phyloP scores from a whole-genome alignment of 1,140 invertebrate species.

The Rhopalosiphum maidis region DNA sequence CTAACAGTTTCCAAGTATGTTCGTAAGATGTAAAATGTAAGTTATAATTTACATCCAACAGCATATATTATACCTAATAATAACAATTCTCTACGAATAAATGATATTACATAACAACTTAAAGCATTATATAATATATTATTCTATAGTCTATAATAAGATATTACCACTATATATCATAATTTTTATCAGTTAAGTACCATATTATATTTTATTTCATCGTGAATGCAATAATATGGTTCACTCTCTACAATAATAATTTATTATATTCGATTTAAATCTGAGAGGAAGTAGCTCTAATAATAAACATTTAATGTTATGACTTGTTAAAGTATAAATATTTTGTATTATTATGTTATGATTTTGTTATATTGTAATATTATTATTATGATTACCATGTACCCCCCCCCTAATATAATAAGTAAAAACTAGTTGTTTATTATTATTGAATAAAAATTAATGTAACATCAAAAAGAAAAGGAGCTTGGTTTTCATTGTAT shows the following conservation, averaged over 20 bases:
- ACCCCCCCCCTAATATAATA: neutral
- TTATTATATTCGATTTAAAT: neutral
- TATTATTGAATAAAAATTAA: neutral
- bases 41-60: neutral
- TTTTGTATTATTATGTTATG: neutral
- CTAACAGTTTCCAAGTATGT: neutral
- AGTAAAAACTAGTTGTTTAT: neutral
- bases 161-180: neutral
- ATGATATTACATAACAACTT: neutral
- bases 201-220: neutral
- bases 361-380: neutral
- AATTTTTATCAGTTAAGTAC: neutral
- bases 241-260: neutral
- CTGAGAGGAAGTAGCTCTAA: no score
- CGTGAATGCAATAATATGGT: neutral
- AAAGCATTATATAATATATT: neutral
- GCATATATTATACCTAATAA: neutral
- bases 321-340: no score
- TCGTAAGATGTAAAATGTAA: neutral
- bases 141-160: neutral
- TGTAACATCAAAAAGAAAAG: neutral
- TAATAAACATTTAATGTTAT: no score
- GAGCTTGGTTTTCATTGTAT: neutral
- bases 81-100: neutral
- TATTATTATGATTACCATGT: neutral